phyloP scores from a whole-genome alignment of 2,113 vertebrate species.

The Microcebus tavaratra region DNA sequence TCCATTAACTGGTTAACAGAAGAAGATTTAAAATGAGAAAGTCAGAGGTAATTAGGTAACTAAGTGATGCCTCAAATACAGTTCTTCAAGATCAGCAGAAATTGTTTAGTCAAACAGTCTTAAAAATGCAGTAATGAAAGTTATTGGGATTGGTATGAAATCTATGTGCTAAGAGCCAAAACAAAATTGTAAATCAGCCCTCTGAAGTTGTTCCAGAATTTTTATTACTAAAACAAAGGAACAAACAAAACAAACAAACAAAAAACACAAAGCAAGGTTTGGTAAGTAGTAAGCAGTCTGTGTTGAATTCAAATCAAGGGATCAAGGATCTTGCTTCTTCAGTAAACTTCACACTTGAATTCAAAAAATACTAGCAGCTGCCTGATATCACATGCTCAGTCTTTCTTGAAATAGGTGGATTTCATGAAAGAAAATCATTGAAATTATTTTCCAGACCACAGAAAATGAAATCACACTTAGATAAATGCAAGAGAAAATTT shows the following conservation, averaged over 20 bases:
- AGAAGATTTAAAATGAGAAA: neutral
- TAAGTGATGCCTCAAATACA: neutral
- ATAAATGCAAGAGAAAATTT: neutral
- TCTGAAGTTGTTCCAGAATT: neutral
- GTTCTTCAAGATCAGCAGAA: neutral
- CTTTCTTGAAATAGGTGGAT: neutral
- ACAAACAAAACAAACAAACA: too few relatives aligned
- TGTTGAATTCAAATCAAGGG: neutral
- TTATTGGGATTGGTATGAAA: neutral
- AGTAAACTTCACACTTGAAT: neutral
- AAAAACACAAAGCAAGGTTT: neutral
- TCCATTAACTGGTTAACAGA: neutral
- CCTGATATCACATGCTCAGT: neutral
- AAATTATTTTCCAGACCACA: neutral
- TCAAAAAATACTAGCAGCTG: neutral
- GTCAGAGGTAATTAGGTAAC: neutral
- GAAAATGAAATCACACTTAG: neutral
- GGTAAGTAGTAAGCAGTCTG: neutral
- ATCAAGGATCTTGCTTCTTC: neutral
- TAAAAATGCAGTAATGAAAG: neutral
- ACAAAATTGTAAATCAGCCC: neutral
- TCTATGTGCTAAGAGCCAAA: neutral
- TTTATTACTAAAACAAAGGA: neutral
- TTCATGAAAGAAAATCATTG: neutral
- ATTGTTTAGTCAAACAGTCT: neutral